These are phyloP conservation scores for Polypedilum pembai DNA, from an alignment of 1,140 invertebrate genomes.

Conservation along the genomic window DNA sequence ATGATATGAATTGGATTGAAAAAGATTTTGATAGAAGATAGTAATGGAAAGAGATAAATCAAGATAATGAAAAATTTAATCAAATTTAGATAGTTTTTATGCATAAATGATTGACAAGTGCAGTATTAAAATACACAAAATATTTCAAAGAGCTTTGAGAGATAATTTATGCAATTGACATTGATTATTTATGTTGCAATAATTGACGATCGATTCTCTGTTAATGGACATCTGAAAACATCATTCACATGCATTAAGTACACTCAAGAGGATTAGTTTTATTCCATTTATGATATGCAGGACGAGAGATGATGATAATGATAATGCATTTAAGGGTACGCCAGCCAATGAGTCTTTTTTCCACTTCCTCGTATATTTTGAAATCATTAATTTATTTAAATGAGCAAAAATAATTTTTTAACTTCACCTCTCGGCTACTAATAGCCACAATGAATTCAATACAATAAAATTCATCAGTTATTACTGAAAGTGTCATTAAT, in stretches of 20 bases:
- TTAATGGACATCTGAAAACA: conserved; percentile 9
- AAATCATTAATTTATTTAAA: conserved; percentile 15
- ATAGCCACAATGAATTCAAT: too few relatives aligned
- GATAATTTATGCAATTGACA: not conserved
- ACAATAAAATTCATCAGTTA: conserved; percentile 8
- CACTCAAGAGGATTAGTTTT: not conserved
- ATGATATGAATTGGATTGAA: too few relatives aligned
- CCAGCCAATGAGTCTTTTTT: too few relatives aligned
- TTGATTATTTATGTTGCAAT: conserved; percentile 10
- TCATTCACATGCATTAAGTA: conserved; percentile 18
- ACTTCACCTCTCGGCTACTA: not conserved
- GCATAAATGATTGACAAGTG: not conserved
- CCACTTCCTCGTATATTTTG: not conserved
- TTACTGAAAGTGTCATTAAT: conserved; percentile 15
- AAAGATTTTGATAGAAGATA: too few relatives aligned
- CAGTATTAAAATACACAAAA: not conserved
- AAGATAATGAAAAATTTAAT: too few relatives aligned
- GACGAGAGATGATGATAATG: too few relatives aligned
- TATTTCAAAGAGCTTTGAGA: not conserved
- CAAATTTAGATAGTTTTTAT: too few relatives aligned
- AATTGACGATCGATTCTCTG: conserved; percentile 16
- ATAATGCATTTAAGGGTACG: too few relatives aligned
- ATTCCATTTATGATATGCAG: not conserved
- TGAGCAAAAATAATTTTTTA: conserved; percentile 1
- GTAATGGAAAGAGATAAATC: too few relatives aligned